Percentiles rank a stretch among this genome's conserved stretches.
These are phyloP conservation scores for Trypoxylus dichotomus DNA, from an alignment of 1,140 invertebrate genomes.

Conservation along the genomic window DNA sequence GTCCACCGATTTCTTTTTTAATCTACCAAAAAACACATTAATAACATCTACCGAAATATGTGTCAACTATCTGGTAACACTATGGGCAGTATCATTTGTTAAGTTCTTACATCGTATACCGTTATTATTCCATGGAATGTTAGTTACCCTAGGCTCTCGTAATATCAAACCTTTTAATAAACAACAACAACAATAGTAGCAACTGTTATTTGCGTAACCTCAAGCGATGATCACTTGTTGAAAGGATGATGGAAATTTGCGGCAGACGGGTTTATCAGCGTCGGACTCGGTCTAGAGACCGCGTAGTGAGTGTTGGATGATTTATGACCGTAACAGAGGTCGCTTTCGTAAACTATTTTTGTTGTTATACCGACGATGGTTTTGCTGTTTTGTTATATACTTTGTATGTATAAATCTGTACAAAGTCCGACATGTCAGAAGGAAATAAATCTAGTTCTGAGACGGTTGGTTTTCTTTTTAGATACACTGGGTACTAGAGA, in stretches of 20 bases:
- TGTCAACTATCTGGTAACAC: too few relatives aligned
- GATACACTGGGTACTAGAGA: too few relatives aligned
- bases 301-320: not conserved
- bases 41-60: too few relatives aligned
- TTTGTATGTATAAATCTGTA: not conserved
- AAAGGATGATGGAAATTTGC: not conserved
- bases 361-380: not conserved
- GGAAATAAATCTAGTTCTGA: not conserved
- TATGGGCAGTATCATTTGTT: too few relatives aligned
- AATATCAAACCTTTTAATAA: not conserved
- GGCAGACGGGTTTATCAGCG: not conserved
- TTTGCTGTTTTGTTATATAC: not conserved
- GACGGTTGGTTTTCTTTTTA: too few relatives aligned
- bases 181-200: not conserved
- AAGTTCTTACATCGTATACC: too few relatives aligned
- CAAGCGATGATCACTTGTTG: not conserved
- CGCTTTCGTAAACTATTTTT: not conserved
- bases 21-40: too few relatives aligned
- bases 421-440: not conserved
- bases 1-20: too few relatives aligned
- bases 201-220: not conserved
- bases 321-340: not conserved
- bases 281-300: not conserved
- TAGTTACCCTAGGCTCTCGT: too few relatives aligned
- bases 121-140: too few relatives aligned